Evolutionary conservation across 1,140 invertebrate genomes (phyloP).

Genomic region (Zaprionus nigranus): DNA sequence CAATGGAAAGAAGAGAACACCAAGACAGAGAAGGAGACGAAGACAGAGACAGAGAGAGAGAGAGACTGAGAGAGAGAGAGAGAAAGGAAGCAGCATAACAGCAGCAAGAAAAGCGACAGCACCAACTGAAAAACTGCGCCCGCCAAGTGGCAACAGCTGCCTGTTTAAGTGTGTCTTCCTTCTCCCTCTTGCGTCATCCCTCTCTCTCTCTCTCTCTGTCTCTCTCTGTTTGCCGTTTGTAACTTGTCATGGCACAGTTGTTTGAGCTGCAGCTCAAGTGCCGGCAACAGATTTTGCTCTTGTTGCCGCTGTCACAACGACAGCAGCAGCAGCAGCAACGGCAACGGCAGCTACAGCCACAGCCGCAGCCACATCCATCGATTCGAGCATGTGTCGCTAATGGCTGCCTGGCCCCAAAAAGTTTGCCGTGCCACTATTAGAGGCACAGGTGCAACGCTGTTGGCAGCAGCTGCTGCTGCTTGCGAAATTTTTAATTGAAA

Average conservation of each 20-base stretch:
- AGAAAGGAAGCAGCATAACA: conserved; percentile 15
- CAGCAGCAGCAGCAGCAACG: not conserved
- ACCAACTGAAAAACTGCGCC: conserved; percentile 60
- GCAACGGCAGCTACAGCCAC: conserved; percentile 3
- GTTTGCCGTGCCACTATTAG: conserved; percentile 40
- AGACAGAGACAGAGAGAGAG: not conserved
- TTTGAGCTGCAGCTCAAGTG: conserved; percentile 77
- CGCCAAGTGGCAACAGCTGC: conserved; percentile 76
- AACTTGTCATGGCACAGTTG: conserved; percentile 78
- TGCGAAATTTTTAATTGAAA: conserved; percentile 80
- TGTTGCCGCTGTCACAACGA: conserved; percentile 43
- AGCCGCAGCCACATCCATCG: conserved; percentile 31
- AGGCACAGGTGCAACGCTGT: conserved; percentile 29
- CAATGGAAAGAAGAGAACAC: conserved; percentile 25
- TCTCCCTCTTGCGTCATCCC: conserved; percentile 1
- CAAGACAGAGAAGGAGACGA: not conserved
- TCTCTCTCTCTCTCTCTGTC: conserved; percentile 2
- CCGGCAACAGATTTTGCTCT: conserved; percentile 74
- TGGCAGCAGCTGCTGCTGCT: conserved; percentile 67
- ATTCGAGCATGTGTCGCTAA: conserved; percentile 43
- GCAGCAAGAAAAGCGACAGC: conserved; percentile 42
- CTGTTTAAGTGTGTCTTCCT: conserved; percentile 29
- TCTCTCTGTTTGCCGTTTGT: conserved; percentile 50
- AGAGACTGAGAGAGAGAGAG: not conserved
- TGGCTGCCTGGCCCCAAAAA: conserved; percentile 23